Base-by-base conservation (phyloP, 2,888 invertebrate species). In the Phyto melanocephala region DNA sequence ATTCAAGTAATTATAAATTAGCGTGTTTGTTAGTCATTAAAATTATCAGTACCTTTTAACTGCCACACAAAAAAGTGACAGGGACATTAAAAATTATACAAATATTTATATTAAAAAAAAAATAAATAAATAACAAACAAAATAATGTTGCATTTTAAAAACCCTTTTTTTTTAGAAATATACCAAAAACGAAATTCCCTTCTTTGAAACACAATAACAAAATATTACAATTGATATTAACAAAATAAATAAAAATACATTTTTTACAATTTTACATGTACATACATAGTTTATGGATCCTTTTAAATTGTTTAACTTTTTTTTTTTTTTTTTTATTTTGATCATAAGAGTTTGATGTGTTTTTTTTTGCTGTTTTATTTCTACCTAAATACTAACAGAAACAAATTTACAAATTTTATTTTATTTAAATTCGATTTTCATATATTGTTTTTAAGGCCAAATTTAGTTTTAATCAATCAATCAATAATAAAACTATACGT, bases 31-130 rank as follows among this genome's bases (percentile, higher is more conserved):
- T 77, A 80, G 33, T 74, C 45, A 56, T 68, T 80, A 80, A 80
- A 80, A 80, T 52, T 80, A 80, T 80, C 80, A 80, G 80, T 80
- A 68, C 80, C 33, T 62, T 68, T 42, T 62, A 70, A 17, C 45
- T 28, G 40, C 24, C 54, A 33, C 11, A 24, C 1, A 15, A 24
- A 11, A 72, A 33, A 56, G 28, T 24, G 60, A 65, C 50, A 67
- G 40, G 28, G 7, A 62, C 2, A 24, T 52, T 65, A 52, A 42
- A 28, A 54, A 45, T 68, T 58, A n/a, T n/a, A 60, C 24, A 60
- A 60, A 42, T 24, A 65, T 4, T 17, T n/a, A n/a, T n/a, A n/a
- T 28, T 40, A 63, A 42, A 60, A 37, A 58, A 37, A 58, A 22
- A 47, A 56, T n/a, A 24, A 10, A 50, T 17, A 60, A 74, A 58